Conservation (phyloP, 2,113 vertebrate genomes). For the Oreochromis niloticus region DNA sequence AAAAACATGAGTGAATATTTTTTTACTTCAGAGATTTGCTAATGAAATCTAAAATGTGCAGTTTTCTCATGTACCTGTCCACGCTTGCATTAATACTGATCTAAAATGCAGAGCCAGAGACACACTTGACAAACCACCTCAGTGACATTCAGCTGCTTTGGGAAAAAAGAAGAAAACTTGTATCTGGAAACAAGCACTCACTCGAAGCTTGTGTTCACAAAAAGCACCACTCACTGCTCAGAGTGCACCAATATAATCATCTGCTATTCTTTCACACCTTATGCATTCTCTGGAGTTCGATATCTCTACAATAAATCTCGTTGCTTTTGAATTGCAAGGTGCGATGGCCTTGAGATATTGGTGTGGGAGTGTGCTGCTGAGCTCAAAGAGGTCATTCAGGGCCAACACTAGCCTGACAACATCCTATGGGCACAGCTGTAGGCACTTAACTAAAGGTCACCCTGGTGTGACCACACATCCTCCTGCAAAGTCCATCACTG, state of each 20-base stretch:
- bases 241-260: background rate
- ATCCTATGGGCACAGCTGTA: constrained; percentile 54
- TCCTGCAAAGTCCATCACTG: constrained; percentile 27
- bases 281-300: background rate
- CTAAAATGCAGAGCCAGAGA: background rate
- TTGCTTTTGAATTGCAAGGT: constrained; percentile 29
- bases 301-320: constrained; percentile 7
- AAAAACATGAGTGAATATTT: background rate
- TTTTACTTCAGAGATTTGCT: background rate
- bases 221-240: background rate
- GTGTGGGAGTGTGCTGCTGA: constrained; percentile 26
- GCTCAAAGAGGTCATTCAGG: constrained; percentile 29
- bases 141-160: background rate
- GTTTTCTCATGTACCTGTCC: background rate
- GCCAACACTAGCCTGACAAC: constrained; percentile 37
- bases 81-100: background rate
- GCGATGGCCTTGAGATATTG: constrained; percentile 27
- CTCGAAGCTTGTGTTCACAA: constrained; percentile 9
- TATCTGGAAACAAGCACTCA: background rate
- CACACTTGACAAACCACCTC: background rate
- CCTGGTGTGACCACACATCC: constrained; percentile 7
- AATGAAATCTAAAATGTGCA: background rate
- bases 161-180: background rate
- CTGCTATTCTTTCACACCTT: background rate
- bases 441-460: constrained; percentile 55